Evolutionary conservation across 2,888 invertebrate genomes (phyloP).

Genomic region (Lampropteryx suffumata): DNA sequence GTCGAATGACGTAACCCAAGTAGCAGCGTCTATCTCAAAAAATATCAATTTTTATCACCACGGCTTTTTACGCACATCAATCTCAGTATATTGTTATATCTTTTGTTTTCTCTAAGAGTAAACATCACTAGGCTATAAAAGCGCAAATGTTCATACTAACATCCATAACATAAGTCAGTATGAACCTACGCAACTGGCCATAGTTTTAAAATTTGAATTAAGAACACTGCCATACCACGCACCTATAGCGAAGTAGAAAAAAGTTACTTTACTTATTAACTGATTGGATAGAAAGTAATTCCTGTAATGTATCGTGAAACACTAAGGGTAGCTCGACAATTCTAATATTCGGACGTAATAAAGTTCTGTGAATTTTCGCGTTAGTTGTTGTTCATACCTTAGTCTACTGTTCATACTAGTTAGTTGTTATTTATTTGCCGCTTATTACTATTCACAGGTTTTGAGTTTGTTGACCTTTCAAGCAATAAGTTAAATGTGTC

Average conservation of each 20-base stretch:
- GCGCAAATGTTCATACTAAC: not conserved
- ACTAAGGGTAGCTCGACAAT: too few species aligned
- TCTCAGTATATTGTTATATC: slow-evolving; percentile 23
- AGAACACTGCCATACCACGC: too few species aligned
- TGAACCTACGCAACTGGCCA: too few species aligned
- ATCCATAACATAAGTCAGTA: too few species aligned
- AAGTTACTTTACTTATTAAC: too few species aligned
- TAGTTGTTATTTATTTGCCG: slow-evolving; percentile 1
- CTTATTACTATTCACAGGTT: slow-evolving; percentile 30
- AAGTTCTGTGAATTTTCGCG: too few species aligned
- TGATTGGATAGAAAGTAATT: too few species aligned
- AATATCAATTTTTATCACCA: slow-evolving; percentile 24
- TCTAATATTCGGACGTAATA: too few species aligned
- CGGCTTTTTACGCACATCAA: slow-evolving; percentile 24
- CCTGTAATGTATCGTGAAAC: too few species aligned
- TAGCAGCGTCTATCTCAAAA: slow-evolving; percentile 26
- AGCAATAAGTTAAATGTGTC: slow-evolving; percentile 49
- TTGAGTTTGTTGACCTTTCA: slow-evolving; percentile 46
- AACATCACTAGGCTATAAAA: not conserved
- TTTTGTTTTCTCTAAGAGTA: slow-evolving; percentile 9
- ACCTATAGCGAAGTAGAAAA: too few species aligned
- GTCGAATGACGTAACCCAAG: slow-evolving; percentile 20
- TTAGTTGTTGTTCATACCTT: slow-evolving; percentile 13
- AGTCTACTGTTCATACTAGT: not conserved
- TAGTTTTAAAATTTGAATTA: too few species aligned